Base-by-base conservation (phyloP, 2,797 vertebrate species). In the Falco rusticolus region DNA sequence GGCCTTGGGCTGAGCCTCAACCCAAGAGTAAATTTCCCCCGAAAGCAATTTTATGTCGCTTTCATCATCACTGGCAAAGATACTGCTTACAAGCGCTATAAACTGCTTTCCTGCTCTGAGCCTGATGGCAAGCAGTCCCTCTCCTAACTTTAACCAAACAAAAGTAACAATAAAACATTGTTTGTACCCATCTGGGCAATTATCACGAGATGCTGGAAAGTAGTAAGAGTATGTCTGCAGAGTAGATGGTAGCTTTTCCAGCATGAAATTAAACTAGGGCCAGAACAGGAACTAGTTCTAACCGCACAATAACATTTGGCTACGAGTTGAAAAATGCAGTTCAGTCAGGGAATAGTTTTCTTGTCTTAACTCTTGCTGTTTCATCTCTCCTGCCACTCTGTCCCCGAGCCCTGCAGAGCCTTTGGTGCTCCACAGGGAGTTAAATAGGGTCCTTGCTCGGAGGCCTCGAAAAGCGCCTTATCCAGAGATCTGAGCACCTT, bases 401-500 rank as follows among this genome's bases (percentile, higher is more conserved):
- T 59, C 65, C 68, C 68, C 4, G 37, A 78, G 87, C 72, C 72
- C 78, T 14, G 57, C 82, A 31, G 61, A 41, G 64, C 59, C 91
- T 92, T 85, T 86, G 85, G 74, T 74, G 80, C 94, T 84, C 94
- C 22, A 39, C 86, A 11, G 95, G 92, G 86, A 87, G 96, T 74
- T 97, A 97, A 96, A 96, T 5, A 95, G 90, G 78, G 92, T 41
- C 78, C 90, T 85, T 95, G 92, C 95, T 95, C 93, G 45, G 69
- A 45, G 68, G 87, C 90, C 68, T 69, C 48, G 0, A 29, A 94
- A 97, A 97, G 92, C 93, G 93, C 89, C 95, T 97, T 97, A 94
- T 95, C 96, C 56, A 37, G 78, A 83, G 92, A 92, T 87, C 94
- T 51, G 57, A 95, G 93, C 93, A 97, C 94, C 96, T 96, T 94